These are phyloP conservation scores for Caranx ignobilis DNA, from an alignment of 2,113 vertebrate species.

Conservation along the genomic window DNA sequence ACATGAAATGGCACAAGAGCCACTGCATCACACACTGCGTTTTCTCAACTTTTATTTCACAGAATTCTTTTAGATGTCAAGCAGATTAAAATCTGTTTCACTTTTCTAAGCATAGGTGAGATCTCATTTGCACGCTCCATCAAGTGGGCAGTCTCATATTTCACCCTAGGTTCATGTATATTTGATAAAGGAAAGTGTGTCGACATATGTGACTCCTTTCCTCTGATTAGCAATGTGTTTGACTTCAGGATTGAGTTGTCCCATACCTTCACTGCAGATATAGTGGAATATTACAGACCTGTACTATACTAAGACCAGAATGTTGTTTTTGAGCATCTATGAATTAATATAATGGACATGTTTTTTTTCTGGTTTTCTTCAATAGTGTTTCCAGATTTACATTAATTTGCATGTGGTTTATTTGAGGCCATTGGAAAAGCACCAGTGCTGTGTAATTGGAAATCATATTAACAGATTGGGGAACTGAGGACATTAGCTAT, in stretches of 20 bases:
- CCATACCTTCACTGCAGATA: neutral
- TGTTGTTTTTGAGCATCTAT: neutral
- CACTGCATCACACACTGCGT: neutral
- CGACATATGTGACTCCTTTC: slow-evolving; percentile 27
- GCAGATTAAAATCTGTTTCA: slow-evolving; percentile 42
- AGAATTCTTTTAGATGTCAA: slow-evolving; percentile 6
- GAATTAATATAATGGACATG: no score
- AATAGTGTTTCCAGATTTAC: no score
- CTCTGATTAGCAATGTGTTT: slow-evolving; percentile 25
- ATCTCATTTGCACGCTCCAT: slow-evolving; percentile 24
- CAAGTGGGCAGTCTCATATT: slow-evolving; percentile 52
- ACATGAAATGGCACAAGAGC: neutral
- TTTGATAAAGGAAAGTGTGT: slow-evolving; percentile 57
- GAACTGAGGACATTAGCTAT: no score
- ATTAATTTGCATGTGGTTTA: no score
- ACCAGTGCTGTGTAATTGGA: no score
- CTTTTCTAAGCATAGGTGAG: slow-evolving; percentile 11
- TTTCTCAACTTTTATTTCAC: neutral
- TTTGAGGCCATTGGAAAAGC: no score
- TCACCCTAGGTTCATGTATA: slow-evolving; percentile 64
- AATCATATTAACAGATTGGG: no score
- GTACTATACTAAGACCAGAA: neutral
- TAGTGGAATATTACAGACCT: neutral
- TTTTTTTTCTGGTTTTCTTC: no score
- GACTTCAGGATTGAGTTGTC: neutral